Conservation (phyloP, 2,888 invertebrate genomes). For the Incurvaria masculella region DNA sequence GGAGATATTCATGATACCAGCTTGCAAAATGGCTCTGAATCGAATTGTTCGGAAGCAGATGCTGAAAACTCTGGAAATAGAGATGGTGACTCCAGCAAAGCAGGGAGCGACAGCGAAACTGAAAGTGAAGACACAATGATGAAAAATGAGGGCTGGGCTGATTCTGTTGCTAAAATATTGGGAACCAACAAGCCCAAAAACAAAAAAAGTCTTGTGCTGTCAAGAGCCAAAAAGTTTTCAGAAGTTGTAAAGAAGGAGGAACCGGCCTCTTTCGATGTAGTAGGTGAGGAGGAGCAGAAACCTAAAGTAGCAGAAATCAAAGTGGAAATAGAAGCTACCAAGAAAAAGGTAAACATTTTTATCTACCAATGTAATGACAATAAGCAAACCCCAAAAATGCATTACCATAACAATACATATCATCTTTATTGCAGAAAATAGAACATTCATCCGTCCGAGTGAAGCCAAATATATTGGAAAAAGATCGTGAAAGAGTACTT, state of each 20-base stretch:
- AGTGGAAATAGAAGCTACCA: conserved; percentile 27
- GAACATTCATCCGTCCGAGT: conserved; percentile 62
- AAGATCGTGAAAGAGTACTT: conserved; percentile 71
- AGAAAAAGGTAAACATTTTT: conserved; percentile 32
- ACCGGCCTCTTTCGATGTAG: conserved; percentile 64
- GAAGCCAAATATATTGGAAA: conserved; percentile 74
- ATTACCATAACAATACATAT: no score
- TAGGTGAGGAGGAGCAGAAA: conserved; percentile 55
- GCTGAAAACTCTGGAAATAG: conserved; percentile 23
- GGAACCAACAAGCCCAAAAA: conserved; percentile 70
- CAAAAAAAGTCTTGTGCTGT: conserved; percentile 71
- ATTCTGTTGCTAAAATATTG: conserved; percentile 77
- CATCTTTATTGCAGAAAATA: no score
- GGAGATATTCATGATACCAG: no score
- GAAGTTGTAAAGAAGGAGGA: conserved; percentile 48
- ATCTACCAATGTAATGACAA: no score
- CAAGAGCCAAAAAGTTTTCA: conserved; percentile 73
- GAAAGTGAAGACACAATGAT: conserved; percentile 22
- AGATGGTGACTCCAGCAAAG: conserved; percentile 16
- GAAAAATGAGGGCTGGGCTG: conserved; percentile 74
- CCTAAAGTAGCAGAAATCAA: conserved; percentile 26
- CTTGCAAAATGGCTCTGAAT: no score
- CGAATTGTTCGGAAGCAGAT: no score
- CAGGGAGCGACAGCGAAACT: conserved; percentile 17
- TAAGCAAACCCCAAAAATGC: no score